A percentile compares a stretch with the other conserved stretches of the same genome.
Evolutionary conservation across 2,797 vertebrate genomes (phyloP).

Genomic region (Catostomus latipinnis): DNA sequence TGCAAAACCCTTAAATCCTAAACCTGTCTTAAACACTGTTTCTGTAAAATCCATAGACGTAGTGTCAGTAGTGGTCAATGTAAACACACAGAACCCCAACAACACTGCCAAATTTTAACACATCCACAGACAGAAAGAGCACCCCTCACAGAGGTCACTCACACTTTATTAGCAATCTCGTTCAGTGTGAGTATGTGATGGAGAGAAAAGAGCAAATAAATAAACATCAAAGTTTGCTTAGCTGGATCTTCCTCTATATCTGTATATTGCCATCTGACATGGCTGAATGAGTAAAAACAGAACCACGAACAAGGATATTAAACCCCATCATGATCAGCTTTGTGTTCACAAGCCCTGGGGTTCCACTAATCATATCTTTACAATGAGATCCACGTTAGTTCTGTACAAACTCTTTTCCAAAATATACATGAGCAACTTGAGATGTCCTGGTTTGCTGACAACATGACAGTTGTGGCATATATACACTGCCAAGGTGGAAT

Average conservation of each 20-base stretch:
- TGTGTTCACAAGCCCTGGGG: too few species aligned
- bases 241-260: constrained; percentile 45
- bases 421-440: too few species aligned
- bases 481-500: too few species aligned
- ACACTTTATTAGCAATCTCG: constrained; percentile 29
- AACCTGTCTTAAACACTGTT: constrained; percentile 2
- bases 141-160: constrained; percentile 30
- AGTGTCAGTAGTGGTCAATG: constrained; percentile 32
- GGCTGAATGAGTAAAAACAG: constrained; percentile 48
- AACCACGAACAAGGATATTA: constrained; percentile 45
- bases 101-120: constrained; percentile 48
- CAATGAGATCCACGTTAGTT: not conserved
- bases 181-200: constrained; percentile 10
- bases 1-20: not conserved
- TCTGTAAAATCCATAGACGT: constrained; percentile 48
- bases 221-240: constrained; percentile 52
- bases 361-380: too few species aligned
- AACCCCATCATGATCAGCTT: constrained; percentile 26
- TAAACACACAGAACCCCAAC: constrained; percentile 41
- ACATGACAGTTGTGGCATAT: too few species aligned
- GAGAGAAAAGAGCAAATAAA: constrained; percentile 59
- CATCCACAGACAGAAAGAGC: constrained; percentile 28
- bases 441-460: too few species aligned
- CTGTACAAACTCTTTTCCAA: not conserved
- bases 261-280: constrained; percentile 34